Conservation (phyloP, 1,140 invertebrate genomes). For the Lasaia peninsularis region DNA sequence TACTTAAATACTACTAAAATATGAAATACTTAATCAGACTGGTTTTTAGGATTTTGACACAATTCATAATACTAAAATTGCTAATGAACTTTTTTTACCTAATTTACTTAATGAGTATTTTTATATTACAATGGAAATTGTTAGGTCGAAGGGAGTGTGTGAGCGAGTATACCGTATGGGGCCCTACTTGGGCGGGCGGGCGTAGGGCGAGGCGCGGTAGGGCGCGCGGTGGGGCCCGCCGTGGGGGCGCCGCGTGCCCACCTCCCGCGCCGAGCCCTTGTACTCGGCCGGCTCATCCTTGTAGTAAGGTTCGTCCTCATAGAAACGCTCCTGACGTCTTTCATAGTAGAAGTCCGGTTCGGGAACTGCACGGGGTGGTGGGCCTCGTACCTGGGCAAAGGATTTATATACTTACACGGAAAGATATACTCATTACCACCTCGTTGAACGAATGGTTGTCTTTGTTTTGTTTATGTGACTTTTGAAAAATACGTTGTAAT, state of each 20-base stretch:
- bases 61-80: too few relatives aligned
- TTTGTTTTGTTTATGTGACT: too few relatives aligned
- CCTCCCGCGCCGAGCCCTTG: conserved; percentile 49
- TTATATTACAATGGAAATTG: neutral
- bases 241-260: conserved; percentile 51
- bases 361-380: conserved; percentile 31
- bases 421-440: too few relatives aligned
- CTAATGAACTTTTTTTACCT: too few relatives aligned
- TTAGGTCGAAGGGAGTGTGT: neutral
- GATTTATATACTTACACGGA: too few relatives aligned
- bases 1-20: too few relatives aligned
- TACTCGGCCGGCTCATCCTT: conserved; percentile 55
- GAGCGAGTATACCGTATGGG: neutral
- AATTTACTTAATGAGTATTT: neutral
- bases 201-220: conserved; percentile 41
- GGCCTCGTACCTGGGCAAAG: conserved; percentile 47
- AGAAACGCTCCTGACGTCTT: conserved; percentile 48
- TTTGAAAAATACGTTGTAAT: too few relatives aligned
- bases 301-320: conserved; percentile 55
- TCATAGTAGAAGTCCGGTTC: conserved; percentile 59
- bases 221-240: conserved; percentile 26
- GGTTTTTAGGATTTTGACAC: too few relatives aligned
- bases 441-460: too few relatives aligned
- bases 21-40: too few relatives aligned
- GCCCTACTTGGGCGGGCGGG: conserved; percentile 51